These are phyloP conservation scores for Drosophila anomelani DNA, from an alignment of 2,888 invertebrate genomes.

Conservation along the genomic window DNA sequence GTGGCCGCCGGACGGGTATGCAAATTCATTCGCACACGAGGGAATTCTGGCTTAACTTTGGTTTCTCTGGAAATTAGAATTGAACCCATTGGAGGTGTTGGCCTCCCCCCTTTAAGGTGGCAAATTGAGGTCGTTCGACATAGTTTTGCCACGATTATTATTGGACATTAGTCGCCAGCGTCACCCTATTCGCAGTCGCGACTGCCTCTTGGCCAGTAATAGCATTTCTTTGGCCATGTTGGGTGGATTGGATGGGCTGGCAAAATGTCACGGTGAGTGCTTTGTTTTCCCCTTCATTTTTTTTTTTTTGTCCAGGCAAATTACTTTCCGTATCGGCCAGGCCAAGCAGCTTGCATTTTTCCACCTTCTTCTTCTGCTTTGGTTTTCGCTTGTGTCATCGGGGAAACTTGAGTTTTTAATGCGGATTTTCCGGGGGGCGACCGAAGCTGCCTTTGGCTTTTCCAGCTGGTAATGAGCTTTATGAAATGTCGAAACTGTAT, in stretches of 20 bases:
- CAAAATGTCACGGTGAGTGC: slow-evolving; percentile 71
- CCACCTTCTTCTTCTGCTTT: slow-evolving; percentile 8
- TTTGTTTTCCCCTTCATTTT: slow-evolving; percentile 34
- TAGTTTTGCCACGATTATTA: slow-evolving; percentile 71
- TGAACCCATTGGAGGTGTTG: slow-evolving; percentile 19
- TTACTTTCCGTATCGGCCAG: slow-evolving; percentile 72
- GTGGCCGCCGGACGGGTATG: slow-evolving; percentile 16
- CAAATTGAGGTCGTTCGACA: slow-evolving; percentile 72
- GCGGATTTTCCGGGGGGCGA: slow-evolving; percentile 70
- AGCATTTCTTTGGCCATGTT: slow-evolving; percentile 64
- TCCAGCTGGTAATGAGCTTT: slow-evolving; percentile 64
- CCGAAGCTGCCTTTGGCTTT: slow-evolving; percentile 51
- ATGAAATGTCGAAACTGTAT: slow-evolving; percentile 44
- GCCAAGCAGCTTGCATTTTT: slow-evolving; percentile 1
- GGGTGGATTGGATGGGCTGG: slow-evolving; percentile 40
- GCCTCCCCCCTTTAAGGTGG: slow-evolving; percentile 16
- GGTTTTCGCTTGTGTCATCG: slow-evolving; percentile 57
- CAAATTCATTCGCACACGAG: slow-evolving; percentile 27
- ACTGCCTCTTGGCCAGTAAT: slow-evolving; percentile 64
- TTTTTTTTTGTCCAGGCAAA: slow-evolving; percentile 51
- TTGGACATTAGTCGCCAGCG: slow-evolving; percentile 52
- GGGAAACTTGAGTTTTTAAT: slow-evolving; percentile 73
- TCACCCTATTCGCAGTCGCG: slow-evolving; percentile 37
- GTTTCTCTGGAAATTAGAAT: slow-evolving; percentile 32
- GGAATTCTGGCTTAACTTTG: slow-evolving; percentile 15